Base-by-base conservation (phyloP, 2,888 invertebrate species). In the Drosophila stalkeri region DNA sequence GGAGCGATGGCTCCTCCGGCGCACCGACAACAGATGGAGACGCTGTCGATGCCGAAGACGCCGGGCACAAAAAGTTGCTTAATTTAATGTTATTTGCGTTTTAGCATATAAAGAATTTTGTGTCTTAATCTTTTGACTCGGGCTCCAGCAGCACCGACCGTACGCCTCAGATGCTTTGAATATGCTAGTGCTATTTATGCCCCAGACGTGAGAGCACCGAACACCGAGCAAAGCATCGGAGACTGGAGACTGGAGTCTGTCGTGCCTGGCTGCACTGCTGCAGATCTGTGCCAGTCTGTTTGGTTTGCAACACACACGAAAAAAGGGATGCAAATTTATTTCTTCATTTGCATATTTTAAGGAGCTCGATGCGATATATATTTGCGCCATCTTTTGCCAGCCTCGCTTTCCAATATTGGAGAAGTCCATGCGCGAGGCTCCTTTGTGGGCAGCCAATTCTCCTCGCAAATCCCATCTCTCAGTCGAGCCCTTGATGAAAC, bases 271-370 rank as follows among this genome's bases (percentile, higher is more conserved):
- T 86, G 81, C 89, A 86, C 72, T 82, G 71, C 69, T 59, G 55
- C 46, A 44, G 72, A 75, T 72, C 44, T 52, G 72, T 63, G 60
- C 51, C 43, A 57, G 41, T 69, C 57, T 72, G 59, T 72, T 66
- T 66, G 79, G 52, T 14, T 37, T 9, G 52, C 37, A 54, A 1
- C 65, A 72, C 74, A 81, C 74, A 81, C 44, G 55, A 56, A 59
- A 84, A 87, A 91, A 89, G 90, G 90, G 89, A 91, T 90, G 89
- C 82, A 92, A 92, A 92, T 92, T 92, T 92, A 92, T 92, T 92
- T 93, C 92, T 92, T 93, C 92, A 92, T 93, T 92, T 92, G 91
- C 92, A 92, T 92, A 93, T 92, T 92, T 92, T 92, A 92, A 91
- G 92, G 90, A 92, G 91, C 91, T 88, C 78, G 78, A 82, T 80